Conservation (phyloP, 2,888 invertebrate genomes). For the Bellardia pandia region DNA sequence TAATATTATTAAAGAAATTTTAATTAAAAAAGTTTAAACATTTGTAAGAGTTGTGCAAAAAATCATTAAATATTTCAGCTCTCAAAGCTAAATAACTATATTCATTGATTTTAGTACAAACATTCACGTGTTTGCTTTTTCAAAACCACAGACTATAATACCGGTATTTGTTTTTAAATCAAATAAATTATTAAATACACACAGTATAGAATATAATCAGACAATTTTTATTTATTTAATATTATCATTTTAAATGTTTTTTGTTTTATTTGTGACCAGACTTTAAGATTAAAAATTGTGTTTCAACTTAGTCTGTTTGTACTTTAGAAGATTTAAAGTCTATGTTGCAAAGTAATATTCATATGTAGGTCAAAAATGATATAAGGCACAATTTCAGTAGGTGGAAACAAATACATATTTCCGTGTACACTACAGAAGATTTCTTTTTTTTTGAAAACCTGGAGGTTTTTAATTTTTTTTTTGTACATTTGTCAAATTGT, state of each 20-base stretch:
- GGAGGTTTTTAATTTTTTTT: too few relatives aligned
- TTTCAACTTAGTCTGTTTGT: background rate
- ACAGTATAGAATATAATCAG: background rate
- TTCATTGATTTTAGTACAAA: background rate
- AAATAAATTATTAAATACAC: background rate
- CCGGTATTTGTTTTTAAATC: background rate
- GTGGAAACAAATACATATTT: background rate
- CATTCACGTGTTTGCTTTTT: slow-evolving; percentile 26
- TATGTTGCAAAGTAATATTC: background rate
- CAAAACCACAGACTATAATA: background rate
- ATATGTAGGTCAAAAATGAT: slow-evolving; percentile 9
- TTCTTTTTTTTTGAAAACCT: too few relatives aligned
- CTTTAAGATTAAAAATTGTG: slow-evolving; percentile 5
- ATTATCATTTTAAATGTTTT: too few relatives aligned
- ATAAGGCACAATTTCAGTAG: background rate
- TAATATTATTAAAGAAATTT: background rate
- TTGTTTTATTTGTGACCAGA: background rate
- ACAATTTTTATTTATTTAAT: slow-evolving; percentile 11
- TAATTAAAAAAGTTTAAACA: background rate
- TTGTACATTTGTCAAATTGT: too few relatives aligned
- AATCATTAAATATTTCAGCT: background rate
- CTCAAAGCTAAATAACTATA: background rate
- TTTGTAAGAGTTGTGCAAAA: background rate
- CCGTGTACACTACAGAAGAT: too few relatives aligned
- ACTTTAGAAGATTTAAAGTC: background rate